phyloP scores from a whole-genome alignment of 35 echinoderm and acorn worm genomes.

The Ophiothrix spiculata region DNA sequence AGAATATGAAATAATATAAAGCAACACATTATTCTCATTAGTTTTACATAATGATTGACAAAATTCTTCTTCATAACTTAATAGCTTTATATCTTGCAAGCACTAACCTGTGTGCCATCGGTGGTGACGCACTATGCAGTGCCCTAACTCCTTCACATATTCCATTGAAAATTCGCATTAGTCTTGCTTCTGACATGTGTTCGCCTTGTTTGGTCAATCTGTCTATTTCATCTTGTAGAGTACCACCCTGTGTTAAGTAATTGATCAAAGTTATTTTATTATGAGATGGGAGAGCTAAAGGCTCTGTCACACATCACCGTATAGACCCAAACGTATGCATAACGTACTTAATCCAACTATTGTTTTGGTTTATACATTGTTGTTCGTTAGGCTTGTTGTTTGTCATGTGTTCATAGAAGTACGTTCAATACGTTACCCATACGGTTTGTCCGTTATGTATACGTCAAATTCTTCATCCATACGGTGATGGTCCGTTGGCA shows the following conservation, averaged over 20 bases:
- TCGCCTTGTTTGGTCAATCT: conserved; percentile 56
- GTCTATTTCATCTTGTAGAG: conserved; percentile 86
- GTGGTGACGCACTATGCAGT: conserved; percentile 76
- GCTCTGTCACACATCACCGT: not conserved
- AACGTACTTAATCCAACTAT: not conserved
- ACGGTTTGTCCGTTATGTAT: too few species aligned
- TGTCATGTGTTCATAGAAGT: too few species aligned
- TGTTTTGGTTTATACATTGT: too few species aligned
- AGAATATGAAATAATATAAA: too few species aligned
- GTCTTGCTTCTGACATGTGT: conserved; percentile 47
- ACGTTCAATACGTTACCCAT: too few species aligned
- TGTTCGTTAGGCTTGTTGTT: too few species aligned
- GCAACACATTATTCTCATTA: too few species aligned
- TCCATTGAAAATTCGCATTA: conserved; percentile 71
- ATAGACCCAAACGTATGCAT: not conserved
- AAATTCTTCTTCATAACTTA: not conserved
- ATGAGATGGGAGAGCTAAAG: not conserved
- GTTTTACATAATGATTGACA: not conserved
- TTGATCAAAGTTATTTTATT: too few species aligned
- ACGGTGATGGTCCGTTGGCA: too few species aligned
- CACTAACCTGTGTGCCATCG: conserved; percentile 80
- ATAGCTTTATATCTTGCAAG: not conserved
- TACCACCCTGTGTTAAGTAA: conserved; percentile 72
- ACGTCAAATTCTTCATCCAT: too few species aligned
- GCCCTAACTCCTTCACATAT: conserved; percentile 93